Evolutionary conservation across 2,113 vertebrate genomes (phyloP).

Genomic region (Hucho hucho): DNA sequence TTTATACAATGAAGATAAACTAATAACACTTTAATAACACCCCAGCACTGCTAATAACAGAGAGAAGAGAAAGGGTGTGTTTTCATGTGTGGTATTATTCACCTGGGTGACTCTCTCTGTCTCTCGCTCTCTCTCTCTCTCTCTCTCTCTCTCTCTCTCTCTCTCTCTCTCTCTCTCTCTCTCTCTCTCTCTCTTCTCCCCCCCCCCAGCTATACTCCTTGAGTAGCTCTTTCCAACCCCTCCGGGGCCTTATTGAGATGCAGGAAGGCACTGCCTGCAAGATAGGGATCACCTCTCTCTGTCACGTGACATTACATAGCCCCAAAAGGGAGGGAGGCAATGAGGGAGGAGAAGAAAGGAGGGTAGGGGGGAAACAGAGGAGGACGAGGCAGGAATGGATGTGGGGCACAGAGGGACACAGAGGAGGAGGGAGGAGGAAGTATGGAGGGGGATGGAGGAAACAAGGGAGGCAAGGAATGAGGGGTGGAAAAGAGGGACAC

Average conservation of each 20-base stretch:
- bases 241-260: conserved; percentile 42
- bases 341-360: no score
- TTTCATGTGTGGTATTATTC: no score
- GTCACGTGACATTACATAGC: conserved; percentile 37
- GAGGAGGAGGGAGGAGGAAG: not conserved
- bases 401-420: not conserved
- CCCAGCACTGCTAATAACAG: not conserved
- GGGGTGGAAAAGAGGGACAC: not conserved
- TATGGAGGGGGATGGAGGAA: not conserved
- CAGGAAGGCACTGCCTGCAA: conserved; percentile 26
- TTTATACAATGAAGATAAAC: conserved; percentile 22
- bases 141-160: conserved; percentile 25
- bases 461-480: not conserved
- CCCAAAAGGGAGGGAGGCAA: not conserved
- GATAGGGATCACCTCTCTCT: conserved; percentile 53
- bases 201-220: not conserved
- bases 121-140: no score
- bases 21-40: conserved; percentile 19
- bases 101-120: no score
- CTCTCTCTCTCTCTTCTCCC: not conserved
- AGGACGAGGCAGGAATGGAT: not conserved
- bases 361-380: conserved; percentile 12
- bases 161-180: not conserved
- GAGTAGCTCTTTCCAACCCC: not conserved
- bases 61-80: not conserved